Evolutionary conservation across 2,113 vertebrate genomes (phyloP).

Genomic region (Serinus canaria): DNA sequence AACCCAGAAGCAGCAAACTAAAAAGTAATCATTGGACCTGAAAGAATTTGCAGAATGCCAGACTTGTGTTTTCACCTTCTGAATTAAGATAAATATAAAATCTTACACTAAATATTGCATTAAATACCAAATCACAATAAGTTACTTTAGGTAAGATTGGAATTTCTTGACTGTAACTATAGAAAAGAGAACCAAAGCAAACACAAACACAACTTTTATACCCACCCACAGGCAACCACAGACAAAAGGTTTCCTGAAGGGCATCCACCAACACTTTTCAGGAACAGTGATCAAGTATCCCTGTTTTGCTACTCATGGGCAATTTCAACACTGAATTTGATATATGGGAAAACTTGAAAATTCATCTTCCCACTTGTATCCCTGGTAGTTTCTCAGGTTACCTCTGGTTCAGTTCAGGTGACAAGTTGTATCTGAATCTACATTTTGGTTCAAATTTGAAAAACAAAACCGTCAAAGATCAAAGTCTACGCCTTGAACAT

Average conservation of each 20-base stretch:
- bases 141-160: not conserved
- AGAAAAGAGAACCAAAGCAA: not conserved
- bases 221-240: not conserved
- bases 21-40: not conserved
- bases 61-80: not conserved
- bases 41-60: not conserved
- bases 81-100: not conserved
- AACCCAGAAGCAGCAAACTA: not conserved
- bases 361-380: not conserved
- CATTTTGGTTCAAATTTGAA: not conserved
- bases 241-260: not conserved
- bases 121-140: not conserved
- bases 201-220: not conserved
- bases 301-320: not conserved
- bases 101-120: not conserved
- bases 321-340: not conserved
- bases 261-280: not conserved
- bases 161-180: not conserved
- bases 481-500: not conserved
- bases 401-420: not conserved
- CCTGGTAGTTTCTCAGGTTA: not conserved
- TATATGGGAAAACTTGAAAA: not conserved
- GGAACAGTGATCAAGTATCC: not conserved
- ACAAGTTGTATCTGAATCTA: not conserved
- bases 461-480: not conserved